Base-by-base conservation (phyloP, 2,113 vertebrate genomes). In the Myocastor coypus region DNA sequence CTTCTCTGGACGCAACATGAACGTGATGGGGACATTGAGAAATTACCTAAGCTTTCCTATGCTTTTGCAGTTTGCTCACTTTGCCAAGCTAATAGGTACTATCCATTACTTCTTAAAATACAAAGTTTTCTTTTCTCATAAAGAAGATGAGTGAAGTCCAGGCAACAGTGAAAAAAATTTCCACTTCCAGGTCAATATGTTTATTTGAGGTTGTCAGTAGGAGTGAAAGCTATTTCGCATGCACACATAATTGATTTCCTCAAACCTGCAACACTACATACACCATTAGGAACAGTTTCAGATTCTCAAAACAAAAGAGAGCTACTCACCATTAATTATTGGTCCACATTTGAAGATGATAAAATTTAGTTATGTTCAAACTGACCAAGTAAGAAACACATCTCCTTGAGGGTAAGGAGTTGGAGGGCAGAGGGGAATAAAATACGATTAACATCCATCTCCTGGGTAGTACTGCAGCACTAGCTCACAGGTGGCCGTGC, bases 181-280 rank as follows among this genome's bases (percentile, higher is more conserved):
- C 32, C 9, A 84, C 5, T 11, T 28, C 20, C 32, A 28, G 64
- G 16, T 84, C 26, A 59, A 64, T n/a, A 73, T 4, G 13, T n/a
- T 85, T 24, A 68, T 19, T 68, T 50, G 30, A 85, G 28, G 32
- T 22, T 85, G 64, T 89, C 50, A 59, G 34, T n/a, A 92, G 50
- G 82, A 30, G 28, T 59, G 7, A 68, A 73, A 69, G 52, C 22
- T 96, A 73, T 86, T 85, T 78, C 90, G 10, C 66, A 82, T 52
- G 32, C 89, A 77, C 17, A 81, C 81, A 75, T 89, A 92, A 94
- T 24, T 92, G 16, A 92, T 17, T 86, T 89, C 26, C 3, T 34
- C 3, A 66, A 82, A 92, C 28, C 50, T 61, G 20, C 81, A 94
- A 73, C n/a, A 55, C 34, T 81, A 85, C 80, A 30, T 40, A 34